Evolutionary conservation across 2,888 invertebrate species (phyloP).

Genomic region (Aleiodes alternator): DNA sequence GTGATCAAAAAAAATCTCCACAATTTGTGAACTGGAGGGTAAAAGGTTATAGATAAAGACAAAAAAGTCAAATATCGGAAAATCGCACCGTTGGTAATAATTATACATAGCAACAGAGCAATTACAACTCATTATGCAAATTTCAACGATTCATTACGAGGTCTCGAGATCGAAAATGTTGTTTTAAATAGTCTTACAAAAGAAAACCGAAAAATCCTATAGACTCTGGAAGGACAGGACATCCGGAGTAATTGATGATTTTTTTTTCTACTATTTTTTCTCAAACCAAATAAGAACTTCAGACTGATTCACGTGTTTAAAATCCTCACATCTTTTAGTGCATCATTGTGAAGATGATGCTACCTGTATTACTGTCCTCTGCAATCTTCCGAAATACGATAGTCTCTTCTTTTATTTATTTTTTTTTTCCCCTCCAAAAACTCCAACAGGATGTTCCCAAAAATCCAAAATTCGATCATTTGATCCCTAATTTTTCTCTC

Average conservation of each 20-base stretch:
- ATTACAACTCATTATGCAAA: constrained; percentile 9
- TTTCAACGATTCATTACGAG: background rate
- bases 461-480: constrained; percentile 14
- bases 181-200: background rate
- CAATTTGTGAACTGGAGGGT: no score
- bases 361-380: constrained; percentile 6
- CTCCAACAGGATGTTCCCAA: constrained; percentile 27
- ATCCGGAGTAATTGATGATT: constrained; percentile 16
- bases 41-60: no score
- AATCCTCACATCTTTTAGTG: constrained; percentile 13
- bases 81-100: no score
- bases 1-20: no score
- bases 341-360: constrained; percentile 1
- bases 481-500: background rate
- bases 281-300: background rate
- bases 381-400: constrained; percentile 30
- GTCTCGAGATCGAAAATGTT: background rate
- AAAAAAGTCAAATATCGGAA: no score
- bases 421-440: constrained; percentile 10
- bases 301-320: background rate
- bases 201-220: constrained; percentile 7
- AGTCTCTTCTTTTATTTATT: constrained; percentile 4
- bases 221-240: constrained; percentile 11
- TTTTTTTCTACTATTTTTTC: constrained; percentile 9
- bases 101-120: background rate